Evolutionary conservation across 1,140 invertebrate species (phyloP).

Genomic region (Andricus grossulariae): DNA sequence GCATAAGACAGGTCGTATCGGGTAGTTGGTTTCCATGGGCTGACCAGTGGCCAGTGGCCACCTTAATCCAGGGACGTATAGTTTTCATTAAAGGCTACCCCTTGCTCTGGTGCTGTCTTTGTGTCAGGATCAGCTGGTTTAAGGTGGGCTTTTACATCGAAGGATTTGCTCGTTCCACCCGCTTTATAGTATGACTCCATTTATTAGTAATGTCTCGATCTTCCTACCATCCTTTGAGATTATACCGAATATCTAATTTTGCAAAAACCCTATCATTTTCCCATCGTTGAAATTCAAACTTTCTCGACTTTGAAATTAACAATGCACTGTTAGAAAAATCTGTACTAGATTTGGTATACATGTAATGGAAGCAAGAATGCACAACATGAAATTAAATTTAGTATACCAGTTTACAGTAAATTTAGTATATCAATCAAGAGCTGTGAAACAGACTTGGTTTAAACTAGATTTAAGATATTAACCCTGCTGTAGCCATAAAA

Average conservation of each 20-base stretch:
- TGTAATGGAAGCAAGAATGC: too few species aligned
- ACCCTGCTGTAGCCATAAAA: too few species aligned
- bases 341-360: too few species aligned
- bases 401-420: too few species aligned
- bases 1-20: conserved; percentile 68
- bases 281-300: neutral
- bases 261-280: conserved; percentile 29
- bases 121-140: conserved; percentile 70
- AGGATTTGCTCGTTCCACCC: conserved; percentile 54
- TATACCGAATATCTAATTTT: neutral
- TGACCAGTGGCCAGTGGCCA: conserved; percentile 62
- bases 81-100: conserved; percentile 70
- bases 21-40: conserved; percentile 51
- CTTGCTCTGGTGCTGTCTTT: conserved; percentile 64
- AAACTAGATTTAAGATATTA: too few species aligned
- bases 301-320: too few species aligned
- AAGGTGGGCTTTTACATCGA: conserved; percentile 65
- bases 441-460: too few species aligned
- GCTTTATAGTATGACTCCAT: conserved; percentile 58
- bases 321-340: too few species aligned
- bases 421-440: too few species aligned
- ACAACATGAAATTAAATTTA: too few species aligned
- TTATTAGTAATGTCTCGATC: conserved; percentile 57
- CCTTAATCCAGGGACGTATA: conserved; percentile 73
- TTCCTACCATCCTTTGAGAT: conserved; percentile 33